Evolutionary conservation across 2,113 vertebrate species (phyloP).

Genomic region (Phylloscopus trochiloides): DNA sequence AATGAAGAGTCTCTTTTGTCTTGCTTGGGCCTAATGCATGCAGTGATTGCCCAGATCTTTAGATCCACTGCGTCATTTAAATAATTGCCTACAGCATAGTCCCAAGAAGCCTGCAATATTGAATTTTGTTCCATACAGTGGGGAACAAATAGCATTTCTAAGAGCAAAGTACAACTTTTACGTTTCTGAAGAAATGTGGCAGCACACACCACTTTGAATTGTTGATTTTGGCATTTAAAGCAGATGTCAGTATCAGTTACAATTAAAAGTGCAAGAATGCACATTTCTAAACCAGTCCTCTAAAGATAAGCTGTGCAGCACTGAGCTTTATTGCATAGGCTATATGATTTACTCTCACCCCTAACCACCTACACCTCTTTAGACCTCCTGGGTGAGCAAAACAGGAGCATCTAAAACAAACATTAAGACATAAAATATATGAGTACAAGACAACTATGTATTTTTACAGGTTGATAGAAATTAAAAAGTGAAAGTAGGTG

Average conservation of each 20-base stretch:
- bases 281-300: not conserved
- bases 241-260: not conserved
- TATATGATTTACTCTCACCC: not conserved
- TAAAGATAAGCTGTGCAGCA: not conserved
- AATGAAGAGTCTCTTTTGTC: not conserved
- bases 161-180: not conserved
- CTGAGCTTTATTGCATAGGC: not conserved
- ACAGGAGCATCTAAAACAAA: not conserved
- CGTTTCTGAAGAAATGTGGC: not conserved
- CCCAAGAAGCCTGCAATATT: not conserved
- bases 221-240: constrained; percentile 40
- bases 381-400: not conserved
- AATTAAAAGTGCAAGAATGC: not conserved
- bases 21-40: not conserved
- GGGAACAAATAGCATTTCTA: constrained; percentile 29
- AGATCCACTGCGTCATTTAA: constrained; percentile 13
- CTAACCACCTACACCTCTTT: not conserved
- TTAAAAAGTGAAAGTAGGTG: not conserved
- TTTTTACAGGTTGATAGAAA: not conserved
- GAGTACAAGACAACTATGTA: not conserved
- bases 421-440: not conserved
- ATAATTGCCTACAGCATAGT: constrained; percentile 21
- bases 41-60: not conserved
- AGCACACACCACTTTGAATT: not conserved
- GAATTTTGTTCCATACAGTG: not conserved